phyloP scores from a whole-genome alignment of 92 coral and sea anemone genomes.

The Bergia puertoricense region DNA sequence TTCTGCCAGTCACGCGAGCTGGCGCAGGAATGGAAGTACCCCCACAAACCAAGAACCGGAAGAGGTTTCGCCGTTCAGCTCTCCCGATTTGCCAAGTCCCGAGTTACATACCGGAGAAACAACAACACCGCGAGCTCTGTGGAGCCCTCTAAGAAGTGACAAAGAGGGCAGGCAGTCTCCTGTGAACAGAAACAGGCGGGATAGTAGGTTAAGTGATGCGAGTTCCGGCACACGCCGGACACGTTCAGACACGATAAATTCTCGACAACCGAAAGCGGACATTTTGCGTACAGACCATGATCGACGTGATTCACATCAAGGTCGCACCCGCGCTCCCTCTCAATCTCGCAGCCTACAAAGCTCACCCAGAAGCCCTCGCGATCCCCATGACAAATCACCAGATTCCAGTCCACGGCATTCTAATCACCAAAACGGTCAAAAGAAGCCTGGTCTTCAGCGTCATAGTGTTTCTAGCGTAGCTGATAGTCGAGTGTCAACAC shows the following conservation, averaged over 20 bases:
- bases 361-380: conserved; percentile 63
- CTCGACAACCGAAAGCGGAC: conserved; percentile 59
- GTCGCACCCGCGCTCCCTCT: conserved; percentile 32
- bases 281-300: conserved; percentile 60
- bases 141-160: conserved; percentile 57
- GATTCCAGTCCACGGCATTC: conserved; percentile 65
- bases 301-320: conserved; percentile 39
- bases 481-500: conserved; percentile 97
- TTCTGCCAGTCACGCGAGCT: conserved; percentile 70
- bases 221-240: conserved; percentile 46
- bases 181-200: conserved; percentile 45
- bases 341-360: conserved; percentile 54
- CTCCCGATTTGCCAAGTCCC: conserved; percentile 69
- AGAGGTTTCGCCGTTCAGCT: conserved; percentile 50
- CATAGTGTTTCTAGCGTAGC: conserved; percentile 82
- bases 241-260: conserved; percentile 59
- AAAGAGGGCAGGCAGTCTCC: conserved; percentile 57
- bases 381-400: conserved; percentile 53
- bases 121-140: conserved; percentile 65
- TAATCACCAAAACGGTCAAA: conserved; percentile 39
- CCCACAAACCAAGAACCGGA: conserved; percentile 47
- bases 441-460: conserved; percentile 59
- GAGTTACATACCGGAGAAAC: conserved; percentile 57
- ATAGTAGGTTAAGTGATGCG: conserved; percentile 62
- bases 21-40: conserved; percentile 61